These are phyloP conservation scores for Blastomussa wellsi DNA, from an alignment of 92 coral and sea anemone genomes.

Conservation along the genomic window DNA sequence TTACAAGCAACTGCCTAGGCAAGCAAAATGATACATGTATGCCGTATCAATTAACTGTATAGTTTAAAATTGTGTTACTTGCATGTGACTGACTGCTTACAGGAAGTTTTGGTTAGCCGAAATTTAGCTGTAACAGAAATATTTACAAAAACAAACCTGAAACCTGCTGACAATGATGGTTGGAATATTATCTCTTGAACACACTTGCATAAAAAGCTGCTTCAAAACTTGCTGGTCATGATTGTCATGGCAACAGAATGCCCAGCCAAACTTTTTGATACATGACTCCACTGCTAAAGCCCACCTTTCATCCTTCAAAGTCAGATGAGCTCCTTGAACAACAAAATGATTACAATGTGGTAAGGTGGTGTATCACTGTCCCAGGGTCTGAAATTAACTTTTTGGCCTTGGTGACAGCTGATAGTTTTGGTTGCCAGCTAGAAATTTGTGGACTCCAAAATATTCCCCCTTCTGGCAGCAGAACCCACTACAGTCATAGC, in stretches of 20 bases:
- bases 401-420: too few species aligned
- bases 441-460: too few species aligned
- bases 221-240: conserved; percentile 76
- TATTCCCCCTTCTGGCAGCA: too few species aligned
- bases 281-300: conserved; percentile 89
- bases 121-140: neutral
- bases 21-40: too few species aligned
- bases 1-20: too few species aligned
- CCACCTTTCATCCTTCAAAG: conserved; percentile 78
- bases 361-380: too few species aligned
- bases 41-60: too few species aligned
- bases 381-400: too few species aligned
- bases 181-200: conserved; percentile 66
- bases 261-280: conserved; percentile 72
- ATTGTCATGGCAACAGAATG: conserved; percentile 87
- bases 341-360: neutral
- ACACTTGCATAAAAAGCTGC: conserved; percentile 66
- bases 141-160: conserved; percentile 53
- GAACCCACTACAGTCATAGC: too few species aligned
- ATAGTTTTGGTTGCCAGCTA: too few species aligned
- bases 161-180: conserved; percentile 81
- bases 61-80: too few species aligned
- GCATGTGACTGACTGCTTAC: too few species aligned
- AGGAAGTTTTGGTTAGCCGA: neutral
- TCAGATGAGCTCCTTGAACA: conserved; percentile 76